A percentile compares a stretch with the other conserved stretches of the same genome.
Conservation (phyloP, 2,888 invertebrate genomes). For the Dendrolimus houi region DNA sequence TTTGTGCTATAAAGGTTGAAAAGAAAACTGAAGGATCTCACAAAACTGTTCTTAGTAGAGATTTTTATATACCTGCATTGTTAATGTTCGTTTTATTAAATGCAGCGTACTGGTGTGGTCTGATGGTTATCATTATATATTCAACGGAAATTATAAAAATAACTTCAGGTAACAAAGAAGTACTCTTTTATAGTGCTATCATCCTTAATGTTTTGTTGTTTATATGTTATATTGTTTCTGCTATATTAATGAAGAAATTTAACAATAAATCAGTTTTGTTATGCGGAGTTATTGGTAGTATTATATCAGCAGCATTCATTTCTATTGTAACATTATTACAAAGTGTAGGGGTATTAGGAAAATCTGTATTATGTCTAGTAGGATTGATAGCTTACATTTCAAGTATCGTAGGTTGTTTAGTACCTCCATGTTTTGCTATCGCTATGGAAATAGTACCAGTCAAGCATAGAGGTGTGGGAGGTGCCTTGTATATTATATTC, state of each 20-base stretch:
- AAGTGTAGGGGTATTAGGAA: slow-evolving; percentile 4
- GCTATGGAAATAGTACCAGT: slow-evolving; percentile 18
- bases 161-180: slow-evolving; percentile 10
- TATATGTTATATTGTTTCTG: slow-evolving; percentile 6
- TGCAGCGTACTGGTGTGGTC: slow-evolving; percentile 16
- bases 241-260: slow-evolving; percentile 10
- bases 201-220: slow-evolving; percentile 5
- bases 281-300: slow-evolving; percentile 7
- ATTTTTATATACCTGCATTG: slow-evolving; percentile 16
- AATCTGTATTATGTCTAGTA: slow-evolving; percentile 10
- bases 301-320: slow-evolving; percentile 5
- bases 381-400: slow-evolving; percentile 10
- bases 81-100: slow-evolving; percentile 13
- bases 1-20: slow-evolving; percentile 2
- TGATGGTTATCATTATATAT: slow-evolving; percentile 12
- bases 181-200: slow-evolving; percentile 10
- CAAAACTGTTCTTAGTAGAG: slow-evolving; percentile 9
- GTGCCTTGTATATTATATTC: slow-evolving; percentile 12
- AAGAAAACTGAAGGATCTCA: slow-evolving; percentile 3
- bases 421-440: slow-evolving; percentile 8
- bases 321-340: slow-evolving; percentile 7
- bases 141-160: slow-evolving; percentile 13
- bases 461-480: slow-evolving; percentile 15
- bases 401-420: slow-evolving; percentile 9
- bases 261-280: slow-evolving; percentile 14